phyloP scores from a whole-genome alignment of 2,888 invertebrate species.

The Liposcelis brunnea region DNA sequence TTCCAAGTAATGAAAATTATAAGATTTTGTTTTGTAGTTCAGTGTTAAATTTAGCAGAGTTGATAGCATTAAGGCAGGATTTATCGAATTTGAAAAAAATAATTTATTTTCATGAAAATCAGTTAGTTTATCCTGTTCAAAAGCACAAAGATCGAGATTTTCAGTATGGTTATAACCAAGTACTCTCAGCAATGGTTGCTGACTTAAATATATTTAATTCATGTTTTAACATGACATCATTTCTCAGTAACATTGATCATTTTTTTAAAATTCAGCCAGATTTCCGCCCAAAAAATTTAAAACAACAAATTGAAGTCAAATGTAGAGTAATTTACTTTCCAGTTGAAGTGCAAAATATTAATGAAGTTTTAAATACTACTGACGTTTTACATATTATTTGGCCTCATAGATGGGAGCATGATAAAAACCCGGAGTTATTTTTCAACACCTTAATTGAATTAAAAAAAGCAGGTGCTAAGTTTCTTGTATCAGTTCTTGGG shows the following conservation, averaged over 20 bases:
- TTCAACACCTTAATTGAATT: conserved; percentile 35
- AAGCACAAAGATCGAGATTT: conserved; percentile 48
- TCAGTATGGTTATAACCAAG: conserved; percentile 60
- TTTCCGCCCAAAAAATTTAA: conserved; percentile 36
- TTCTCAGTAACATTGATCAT: conserved; percentile 38
- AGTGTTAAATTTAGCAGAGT: conserved; percentile 49
- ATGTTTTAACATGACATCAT: conserved; percentile 46
- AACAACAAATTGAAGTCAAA: conserved; percentile 36
- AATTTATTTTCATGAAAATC: conserved; percentile 64
- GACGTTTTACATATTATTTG: conserved; percentile 38
- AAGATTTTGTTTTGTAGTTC: conserved; percentile 47
- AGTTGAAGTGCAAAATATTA: conserved; percentile 28
- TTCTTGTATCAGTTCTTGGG: conserved; percentile 42
- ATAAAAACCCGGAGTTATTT: conserved; percentile 50
- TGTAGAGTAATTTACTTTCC: conserved; percentile 46
- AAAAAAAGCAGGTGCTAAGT: conserved; percentile 33
- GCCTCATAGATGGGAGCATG: conserved; percentile 67
- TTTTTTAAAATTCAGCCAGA: conserved; percentile 49
- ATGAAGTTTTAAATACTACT: conserved; percentile 10
- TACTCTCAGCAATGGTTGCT: conserved; percentile 40
- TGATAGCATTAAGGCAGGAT: conserved; percentile 47
- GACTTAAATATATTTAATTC: conserved; percentile 55
- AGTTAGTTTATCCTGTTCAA: conserved; percentile 49
- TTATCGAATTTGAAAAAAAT: conserved; percentile 39
- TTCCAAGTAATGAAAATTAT: conserved; percentile 34